phyloP scores from a whole-genome alignment of 1,140 invertebrate species.

The Gonatopus flavifemur region DNA sequence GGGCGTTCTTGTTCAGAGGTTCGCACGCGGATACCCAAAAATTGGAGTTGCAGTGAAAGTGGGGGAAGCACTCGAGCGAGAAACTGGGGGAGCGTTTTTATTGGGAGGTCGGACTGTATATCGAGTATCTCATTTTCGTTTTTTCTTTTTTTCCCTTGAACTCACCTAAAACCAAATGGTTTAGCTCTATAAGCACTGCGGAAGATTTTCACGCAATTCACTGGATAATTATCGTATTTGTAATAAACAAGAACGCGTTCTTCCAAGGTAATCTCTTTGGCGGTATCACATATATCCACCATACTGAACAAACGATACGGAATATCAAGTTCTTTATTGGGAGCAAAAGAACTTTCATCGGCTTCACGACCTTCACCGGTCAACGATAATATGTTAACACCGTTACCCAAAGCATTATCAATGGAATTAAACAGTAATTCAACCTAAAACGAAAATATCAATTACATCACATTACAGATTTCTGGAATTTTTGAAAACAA shows the following conservation, averaged over 20 bases:
- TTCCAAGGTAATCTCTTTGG: slow-evolving; percentile 87
- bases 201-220: slow-evolving; percentile 98
- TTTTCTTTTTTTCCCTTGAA: too few species aligned
- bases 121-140: slow-evolving; percentile 2
- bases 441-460: too few species aligned
- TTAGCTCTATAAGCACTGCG: slow-evolving; percentile 80
- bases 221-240: slow-evolving; percentile 94
- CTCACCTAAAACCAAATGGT: slow-evolving; percentile 79
- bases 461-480: too few species aligned
- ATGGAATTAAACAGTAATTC: slow-evolving; percentile 71
- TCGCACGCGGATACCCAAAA: not conserved
- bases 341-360: slow-evolving; percentile 82
- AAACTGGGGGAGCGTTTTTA: too few species aligned
- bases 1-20: not conserved
- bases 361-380: slow-evolving; percentile 91
- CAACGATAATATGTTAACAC: slow-evolving; percentile 84
- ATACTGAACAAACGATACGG: slow-evolving; percentile 95
- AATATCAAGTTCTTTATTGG: slow-evolving; percentile 80
- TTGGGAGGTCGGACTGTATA: too few species aligned
- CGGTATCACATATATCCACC: slow-evolving; percentile 93
- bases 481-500: too few species aligned
- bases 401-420: slow-evolving; percentile 83
- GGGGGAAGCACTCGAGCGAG: too few species aligned
- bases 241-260: slow-evolving; percentile 93
- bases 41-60: too few species aligned